Evolutionary conservation across 2,113 vertebrate genomes (phyloP), one percentile per base, ranked within the genome.

Genomic region (Gallinago paraguaiae): DNA sequence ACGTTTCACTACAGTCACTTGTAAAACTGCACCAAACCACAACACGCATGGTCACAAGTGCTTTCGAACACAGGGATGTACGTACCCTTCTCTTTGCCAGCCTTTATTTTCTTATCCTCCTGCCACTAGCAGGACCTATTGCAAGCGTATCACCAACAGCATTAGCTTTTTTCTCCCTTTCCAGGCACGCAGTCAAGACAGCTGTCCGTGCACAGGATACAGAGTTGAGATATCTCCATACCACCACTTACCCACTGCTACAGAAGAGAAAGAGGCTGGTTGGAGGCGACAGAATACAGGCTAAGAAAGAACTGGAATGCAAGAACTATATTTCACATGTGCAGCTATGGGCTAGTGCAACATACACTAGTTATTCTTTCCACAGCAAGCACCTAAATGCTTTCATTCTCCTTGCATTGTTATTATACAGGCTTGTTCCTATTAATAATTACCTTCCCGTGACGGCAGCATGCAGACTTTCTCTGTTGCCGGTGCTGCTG

Each of bases 371-470:
- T 18, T 95, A 83, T 80, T 64, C 48, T 82, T 57, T 67, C n/a
- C 63, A 56, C 31, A 68, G 78, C 59, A 78, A 87, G 41, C 9
- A 56, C n/a, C n/a, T 60, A 51, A 82, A 41, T 19, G 41, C 59
- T 90, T 89, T 82, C 57, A 31, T 54, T 82, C 71, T 87, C 50
- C 74, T 85, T 69, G 71, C 81, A 53, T 16, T 63, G 64, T 67
- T 86, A 80, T 37, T 41, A 37, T 5, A 85, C 27, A 79, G 20
- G 24, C 64, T 89, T 53, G 31, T 11, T 91, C 60, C 71, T 37
- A 95, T 95, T 95, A 95, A 94, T 94, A 72, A 95, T 95, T 87
- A 94, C 89, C 82, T 81, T 79, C 70, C 45, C 2, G 2, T 33
- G 50, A 89, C 3, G 11, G 77, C 77, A 89, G 43, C 53, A 53